These are phyloP conservation scores for Gallinago jamesoni DNA, from an alignment of 2,113 vertebrate genomes.

Conservation along the genomic window DNA sequence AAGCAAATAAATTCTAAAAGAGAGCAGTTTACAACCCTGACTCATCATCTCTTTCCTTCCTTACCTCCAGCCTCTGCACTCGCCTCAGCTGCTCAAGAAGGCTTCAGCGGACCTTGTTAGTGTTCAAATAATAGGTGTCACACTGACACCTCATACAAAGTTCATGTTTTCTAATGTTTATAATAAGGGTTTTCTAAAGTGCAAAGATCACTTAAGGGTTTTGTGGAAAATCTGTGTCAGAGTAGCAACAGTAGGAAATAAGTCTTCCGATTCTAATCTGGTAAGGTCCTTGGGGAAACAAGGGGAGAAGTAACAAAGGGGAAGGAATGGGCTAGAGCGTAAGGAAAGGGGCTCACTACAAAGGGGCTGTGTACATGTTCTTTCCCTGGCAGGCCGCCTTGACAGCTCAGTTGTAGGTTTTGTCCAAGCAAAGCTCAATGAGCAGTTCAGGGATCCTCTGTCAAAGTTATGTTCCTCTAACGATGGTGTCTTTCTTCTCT, in stretches of 20 bases:
- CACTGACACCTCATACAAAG: slow-evolving; percentile 15
- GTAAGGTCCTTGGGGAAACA: neutral
- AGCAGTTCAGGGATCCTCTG: neutral
- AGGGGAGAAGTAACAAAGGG: neutral
- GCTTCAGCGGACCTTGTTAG: neutral
- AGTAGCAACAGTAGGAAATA: neutral
- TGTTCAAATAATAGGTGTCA: neutral
- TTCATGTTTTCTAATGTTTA: neutral
- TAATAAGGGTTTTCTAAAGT: slow-evolving; percentile 10
- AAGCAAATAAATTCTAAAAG: neutral
- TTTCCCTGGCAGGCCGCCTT: neutral
- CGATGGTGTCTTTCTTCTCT: neutral
- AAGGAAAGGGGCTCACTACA: neutral
- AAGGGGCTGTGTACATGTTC: neutral
- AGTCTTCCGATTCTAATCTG: neutral
- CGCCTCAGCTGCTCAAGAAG: neutral
- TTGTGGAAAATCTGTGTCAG: neutral
- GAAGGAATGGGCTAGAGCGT: neutral
- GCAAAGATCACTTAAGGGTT: neutral
- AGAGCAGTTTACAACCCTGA: neutral
- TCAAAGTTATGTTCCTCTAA: neutral
- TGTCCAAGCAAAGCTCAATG: neutral
- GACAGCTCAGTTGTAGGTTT: neutral
- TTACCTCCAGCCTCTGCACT: neutral
- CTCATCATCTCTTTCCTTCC: neutral